Evolutionary conservation across 2,797 vertebrate species (phyloP).

Genomic region (Xenopus petersii): DNA sequence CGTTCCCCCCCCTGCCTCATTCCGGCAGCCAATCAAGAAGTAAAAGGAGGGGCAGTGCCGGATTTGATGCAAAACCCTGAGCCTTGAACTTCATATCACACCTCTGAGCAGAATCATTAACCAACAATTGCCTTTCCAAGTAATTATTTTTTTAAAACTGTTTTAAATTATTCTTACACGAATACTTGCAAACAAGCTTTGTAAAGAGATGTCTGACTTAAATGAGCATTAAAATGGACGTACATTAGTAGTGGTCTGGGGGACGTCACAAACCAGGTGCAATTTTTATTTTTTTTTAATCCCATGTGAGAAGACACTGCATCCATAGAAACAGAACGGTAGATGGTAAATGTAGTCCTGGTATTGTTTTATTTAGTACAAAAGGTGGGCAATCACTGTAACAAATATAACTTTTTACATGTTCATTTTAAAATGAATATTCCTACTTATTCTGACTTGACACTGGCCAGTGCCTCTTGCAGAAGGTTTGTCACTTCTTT

Average conservation of each 20-base stretch:
- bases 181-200: conserved; percentile 2
- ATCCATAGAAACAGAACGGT: conserved; percentile 61
- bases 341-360: conserved; percentile 59
- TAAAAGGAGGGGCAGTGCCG: conserved; percentile 86
- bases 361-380: conserved; percentile 83
- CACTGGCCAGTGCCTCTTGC: conserved; percentile 78
- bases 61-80: conserved; percentile 77
- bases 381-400: conserved; percentile 75
- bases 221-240: conserved; percentile 5
- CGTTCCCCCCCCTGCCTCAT: conserved; percentile 72
- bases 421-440: conserved; percentile 43
- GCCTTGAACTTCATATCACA: conserved; percentile 22
- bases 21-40: conserved; percentile 96
- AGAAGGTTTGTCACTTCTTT: conserved; percentile 84
- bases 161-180: conserved; percentile 9
- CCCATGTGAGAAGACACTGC: conserved; percentile 73
- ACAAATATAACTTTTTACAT: conserved; percentile 95
- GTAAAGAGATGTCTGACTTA: not conserved
- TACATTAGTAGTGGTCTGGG: not conserved
- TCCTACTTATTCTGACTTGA: conserved; percentile 61
- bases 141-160: conserved; percentile 9
- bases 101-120: not conserved
- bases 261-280: not conserved
- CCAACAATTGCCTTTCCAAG: conserved; percentile 37
- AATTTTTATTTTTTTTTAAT: conserved; percentile 2